Base-by-base conservation (phyloP, 2,888 invertebrate species). In the Dicroscelio sp. region DNA sequence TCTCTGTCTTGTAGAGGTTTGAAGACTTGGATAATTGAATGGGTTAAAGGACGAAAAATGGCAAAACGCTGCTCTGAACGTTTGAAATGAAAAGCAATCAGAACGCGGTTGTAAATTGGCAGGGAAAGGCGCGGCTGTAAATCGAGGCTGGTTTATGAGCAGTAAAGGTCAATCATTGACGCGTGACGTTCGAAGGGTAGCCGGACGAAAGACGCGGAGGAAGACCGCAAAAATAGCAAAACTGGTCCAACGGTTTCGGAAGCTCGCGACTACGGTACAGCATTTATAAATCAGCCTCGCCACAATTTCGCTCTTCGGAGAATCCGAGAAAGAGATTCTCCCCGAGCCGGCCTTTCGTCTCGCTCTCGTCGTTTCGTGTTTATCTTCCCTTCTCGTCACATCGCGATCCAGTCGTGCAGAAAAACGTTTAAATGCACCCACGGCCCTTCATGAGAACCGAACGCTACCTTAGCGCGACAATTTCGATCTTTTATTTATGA, bases 211-310 rank as follows among this genome's bases (percentile, higher is more conserved):
- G 75, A 65, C 31, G 78, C 82, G 86, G 71, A 82, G 94, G 80
- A n/a, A 27, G 48, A 84, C 94, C 94, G 94, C 94, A 93, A 92
- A 93, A 95, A 94, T 92, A 93, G 94, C 93, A 93, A 95, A 95
- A 95, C 95, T 95, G 95, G 95, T 95, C 94, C 95, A 94, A 94
- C 94, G 91, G 94, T 95, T 94, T 94, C 94, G 87, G 88, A 86
- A 91, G 90, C 90, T 88, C 85, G 75, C 76, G 93, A 86, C 93
- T 93, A 94, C 93, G 93, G 93, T 94, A 91, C 78, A 85, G 67
- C 87, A 87, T 87, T 84, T 85, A 91, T 88, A 91, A 91, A 91
- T 88, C 88, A 91, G 88, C 52, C 85, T 82, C 76, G 86, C 86
- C 86, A 63, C 84, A 90, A 90, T 82, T 90, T 90, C 82, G 60